A percentile compares a stretch with the other conserved stretches of the same genome.
These are phyloP conservation scores for Drosophila funebris DNA, from an alignment of 1,140 invertebrate species.

Conservation along the genomic window DNA sequence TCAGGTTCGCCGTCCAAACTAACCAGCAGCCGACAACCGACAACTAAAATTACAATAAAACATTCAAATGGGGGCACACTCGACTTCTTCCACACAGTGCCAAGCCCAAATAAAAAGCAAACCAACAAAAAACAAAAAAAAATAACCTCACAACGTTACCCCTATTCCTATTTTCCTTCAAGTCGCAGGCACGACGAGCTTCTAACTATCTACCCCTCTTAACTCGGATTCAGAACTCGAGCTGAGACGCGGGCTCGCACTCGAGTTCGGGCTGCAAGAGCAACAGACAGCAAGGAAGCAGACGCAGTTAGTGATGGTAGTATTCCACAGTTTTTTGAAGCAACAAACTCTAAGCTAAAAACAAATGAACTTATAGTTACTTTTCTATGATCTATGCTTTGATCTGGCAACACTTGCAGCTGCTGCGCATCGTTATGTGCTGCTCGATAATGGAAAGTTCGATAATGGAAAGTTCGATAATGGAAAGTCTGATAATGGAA, in stretches of 20 bases:
- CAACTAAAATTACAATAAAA: slow-evolving; percentile 57
- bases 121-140: background rate
- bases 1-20: slow-evolving; percentile 62
- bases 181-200: background rate
- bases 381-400: too few species aligned
- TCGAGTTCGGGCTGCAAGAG: background rate
- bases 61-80: slow-evolving; percentile 44
- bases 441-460: too few species aligned
- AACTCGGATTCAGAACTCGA: background rate
- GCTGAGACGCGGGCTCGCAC: background rate
- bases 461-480: too few species aligned
- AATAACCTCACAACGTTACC: slow-evolving; percentile 11
- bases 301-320: slow-evolving; percentile 3
- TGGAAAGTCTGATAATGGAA: too few species aligned
- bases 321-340: too few species aligned
- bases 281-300: slow-evolving; percentile 8
- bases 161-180: slow-evolving; percentile 12
- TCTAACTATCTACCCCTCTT: slow-evolving; percentile 7
- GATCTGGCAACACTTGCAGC: too few species aligned
- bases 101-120: slow-evolving; percentile 34
- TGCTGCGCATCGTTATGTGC: too few species aligned
- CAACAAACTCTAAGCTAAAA: too few species aligned
- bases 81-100: slow-evolving; percentile 11
- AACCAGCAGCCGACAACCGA: slow-evolving; percentile 53
- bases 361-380: too few species aligned